A percentile compares a stretch with the other conserved stretches of the same genome.
Conservation (phyloP, 1,140 invertebrate genomes). For the Aplysia californica region DNA sequence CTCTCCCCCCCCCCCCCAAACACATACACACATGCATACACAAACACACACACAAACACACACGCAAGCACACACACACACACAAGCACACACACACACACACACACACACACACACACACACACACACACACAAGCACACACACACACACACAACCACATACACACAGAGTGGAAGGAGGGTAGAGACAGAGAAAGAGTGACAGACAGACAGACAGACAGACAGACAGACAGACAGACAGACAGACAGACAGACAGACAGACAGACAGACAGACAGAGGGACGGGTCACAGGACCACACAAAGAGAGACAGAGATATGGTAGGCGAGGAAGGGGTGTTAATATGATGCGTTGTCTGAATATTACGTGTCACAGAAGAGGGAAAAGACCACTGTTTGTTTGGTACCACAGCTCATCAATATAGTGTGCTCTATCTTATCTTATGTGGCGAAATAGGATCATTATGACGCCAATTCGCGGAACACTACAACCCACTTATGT, state of each 20-base stretch:
- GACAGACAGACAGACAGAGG: not conserved
- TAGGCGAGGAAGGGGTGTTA: too few species aligned
- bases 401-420: too few species aligned
- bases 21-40: too few species aligned
- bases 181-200: not conserved
- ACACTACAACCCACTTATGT: too few species aligned
- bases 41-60: not conserved
- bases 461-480: too few species aligned
- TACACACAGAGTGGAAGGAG: not conserved
- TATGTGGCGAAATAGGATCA: too few species aligned
- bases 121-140: not conserved
- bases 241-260: not conserved
- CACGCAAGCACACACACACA: not conserved
- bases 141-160: not conserved
- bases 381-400: too few species aligned
- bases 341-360: too few species aligned
- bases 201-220: constrained; percentile 1
- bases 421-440: too few species aligned
- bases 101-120: not conserved
- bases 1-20: too few species aligned
- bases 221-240: constrained; percentile 1
- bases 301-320: too few species aligned
- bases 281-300: not conserved
- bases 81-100: not conserved
- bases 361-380: too few species aligned